Conservation (phyloP, 2,888 invertebrate species). For the Lamellibrachia columna region DNA sequence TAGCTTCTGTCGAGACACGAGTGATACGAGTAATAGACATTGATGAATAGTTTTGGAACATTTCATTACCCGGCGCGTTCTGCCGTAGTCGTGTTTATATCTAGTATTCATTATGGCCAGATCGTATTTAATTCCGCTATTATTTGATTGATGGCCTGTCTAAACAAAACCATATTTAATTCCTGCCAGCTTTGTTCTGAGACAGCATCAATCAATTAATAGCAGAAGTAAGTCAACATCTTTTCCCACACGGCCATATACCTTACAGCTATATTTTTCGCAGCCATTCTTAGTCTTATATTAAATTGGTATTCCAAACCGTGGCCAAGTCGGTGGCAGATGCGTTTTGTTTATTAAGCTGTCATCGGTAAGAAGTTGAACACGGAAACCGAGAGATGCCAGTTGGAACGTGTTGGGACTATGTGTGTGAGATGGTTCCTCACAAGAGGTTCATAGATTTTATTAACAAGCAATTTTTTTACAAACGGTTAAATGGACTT, state of each 20-base stretch:
- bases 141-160: background rate
- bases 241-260: background rate
- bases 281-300: background rate
- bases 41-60: conserved; percentile 3
- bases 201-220: background rate
- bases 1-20: background rate
- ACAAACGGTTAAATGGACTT: too few relatives aligned
- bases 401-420: background rate
- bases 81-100: background rate
- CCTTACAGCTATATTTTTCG: background rate
- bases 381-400: background rate
- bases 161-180: background rate
- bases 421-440: too few relatives aligned
- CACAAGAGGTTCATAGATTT: too few relatives aligned
- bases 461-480: too few relatives aligned
- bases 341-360: background rate
- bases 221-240: background rate
- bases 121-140: background rate
- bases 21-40: background rate
- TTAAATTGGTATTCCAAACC: background rate
- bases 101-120: background rate
- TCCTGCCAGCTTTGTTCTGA: background rate
- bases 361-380: background rate
- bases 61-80: background rate
- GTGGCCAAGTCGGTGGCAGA: background rate